Conservation (phyloP, 2,888 invertebrate species). For the Lycia hirtaria region DNA sequence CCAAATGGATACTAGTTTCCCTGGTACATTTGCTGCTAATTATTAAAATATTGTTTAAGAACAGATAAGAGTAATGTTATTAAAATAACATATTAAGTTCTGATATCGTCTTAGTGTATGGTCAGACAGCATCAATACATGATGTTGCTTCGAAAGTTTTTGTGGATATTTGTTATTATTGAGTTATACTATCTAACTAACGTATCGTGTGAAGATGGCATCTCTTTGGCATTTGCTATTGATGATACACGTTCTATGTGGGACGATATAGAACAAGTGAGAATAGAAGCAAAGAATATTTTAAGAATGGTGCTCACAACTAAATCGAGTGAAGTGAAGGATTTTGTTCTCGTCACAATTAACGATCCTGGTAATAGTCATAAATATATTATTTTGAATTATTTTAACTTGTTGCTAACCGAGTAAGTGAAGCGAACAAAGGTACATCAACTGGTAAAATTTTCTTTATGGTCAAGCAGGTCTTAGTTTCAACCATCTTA, state of each 20-base stretch:
- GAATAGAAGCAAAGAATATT: conserved; percentile 37
- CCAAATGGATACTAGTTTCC: no score
- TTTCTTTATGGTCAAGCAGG: no score
- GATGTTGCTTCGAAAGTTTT: conserved; percentile 4
- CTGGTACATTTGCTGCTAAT: no score
- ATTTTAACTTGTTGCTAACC: not conserved
- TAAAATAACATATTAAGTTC: no score
- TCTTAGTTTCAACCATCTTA: no score
- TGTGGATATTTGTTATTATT: not conserved
- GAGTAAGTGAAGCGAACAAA: no score
- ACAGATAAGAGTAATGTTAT: no score
- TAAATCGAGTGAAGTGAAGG: conserved; percentile 45
- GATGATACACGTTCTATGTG: conserved; percentile 51
- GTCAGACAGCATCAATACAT: not conserved
- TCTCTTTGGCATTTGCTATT: conserved; percentile 48
- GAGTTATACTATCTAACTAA: not conserved
- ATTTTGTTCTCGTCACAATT: conserved; percentile 54
- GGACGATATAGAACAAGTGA: conserved; percentile 45
- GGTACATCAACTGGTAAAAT: no score
- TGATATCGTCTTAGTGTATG: no score
- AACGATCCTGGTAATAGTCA: conserved; percentile 48
- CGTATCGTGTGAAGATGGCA: conserved; percentile 19
- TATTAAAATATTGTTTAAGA: no score
- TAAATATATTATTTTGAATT: not conserved
- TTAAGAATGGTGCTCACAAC: conserved; percentile 43